These are phyloP conservation scores for Rhinoderma darwinii DNA, from an alignment of 2,113 vertebrate species.

Conservation along the genomic window DNA sequence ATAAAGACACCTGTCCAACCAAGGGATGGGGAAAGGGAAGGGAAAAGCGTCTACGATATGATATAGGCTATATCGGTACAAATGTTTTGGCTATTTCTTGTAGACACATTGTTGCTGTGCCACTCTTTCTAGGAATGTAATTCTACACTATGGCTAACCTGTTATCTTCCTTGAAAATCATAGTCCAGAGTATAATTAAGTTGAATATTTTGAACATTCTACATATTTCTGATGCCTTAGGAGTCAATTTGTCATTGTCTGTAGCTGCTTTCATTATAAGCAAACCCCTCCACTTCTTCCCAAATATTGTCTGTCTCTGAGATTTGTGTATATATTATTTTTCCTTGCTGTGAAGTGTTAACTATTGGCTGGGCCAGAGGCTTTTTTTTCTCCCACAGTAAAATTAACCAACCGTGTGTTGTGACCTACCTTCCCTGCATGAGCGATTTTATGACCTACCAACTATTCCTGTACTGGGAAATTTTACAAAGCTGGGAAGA, in stretches of 20 bases:
- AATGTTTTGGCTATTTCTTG: neutral
- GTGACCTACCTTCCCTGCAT: constrained; percentile 36
- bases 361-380: constrained; percentile 5
- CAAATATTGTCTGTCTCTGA: neutral
- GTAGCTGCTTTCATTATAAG: neutral
- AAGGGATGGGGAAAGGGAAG: too few species aligned
- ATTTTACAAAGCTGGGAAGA: neutral
- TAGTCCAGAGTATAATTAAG: neutral
- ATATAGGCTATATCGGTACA: too few species aligned
- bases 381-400: constrained; percentile 23
- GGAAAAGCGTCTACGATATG: too few species aligned
- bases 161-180: neutral
- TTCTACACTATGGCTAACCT: too few species aligned
- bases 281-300: neutral
- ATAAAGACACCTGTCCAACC: too few species aligned
- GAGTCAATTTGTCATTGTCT: neutral
- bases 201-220: neutral
- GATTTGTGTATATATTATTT: neutral
- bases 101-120: neutral
- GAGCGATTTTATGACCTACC: constrained; percentile 34
- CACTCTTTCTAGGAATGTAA: too few species aligned
- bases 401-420: neutral
- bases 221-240: neutral
- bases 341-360: neutral
- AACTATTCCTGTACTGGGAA: neutral